phyloP scores from a whole-genome alignment of 2,888 invertebrate genomes.

The Steinernema carpocapsae region DNA sequence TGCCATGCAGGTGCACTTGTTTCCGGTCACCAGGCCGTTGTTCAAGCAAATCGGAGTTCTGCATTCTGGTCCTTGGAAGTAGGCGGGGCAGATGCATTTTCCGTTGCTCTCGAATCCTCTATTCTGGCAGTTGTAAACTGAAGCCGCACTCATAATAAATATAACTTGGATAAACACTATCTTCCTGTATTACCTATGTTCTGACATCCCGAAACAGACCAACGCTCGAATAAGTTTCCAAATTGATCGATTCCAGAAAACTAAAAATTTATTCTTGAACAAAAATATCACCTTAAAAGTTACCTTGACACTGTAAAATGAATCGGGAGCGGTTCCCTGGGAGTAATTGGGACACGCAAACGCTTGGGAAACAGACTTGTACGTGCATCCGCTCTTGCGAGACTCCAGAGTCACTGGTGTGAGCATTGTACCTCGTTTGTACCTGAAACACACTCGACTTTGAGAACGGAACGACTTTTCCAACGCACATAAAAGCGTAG shows the following conservation, averaged over 20 bases:
- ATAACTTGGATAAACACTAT: background rate
- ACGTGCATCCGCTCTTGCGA: constrained; percentile 28
- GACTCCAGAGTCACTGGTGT: constrained; percentile 28
- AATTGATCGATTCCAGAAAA: constrained; percentile 63
- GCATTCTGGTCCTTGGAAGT: constrained; percentile 44
- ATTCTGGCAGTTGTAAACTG: constrained; percentile 43
- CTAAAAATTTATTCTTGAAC: constrained; percentile 38
- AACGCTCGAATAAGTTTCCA: constrained; percentile 61
- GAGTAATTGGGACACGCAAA: constrained; percentile 52
- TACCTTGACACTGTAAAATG: constrained; percentile 46
- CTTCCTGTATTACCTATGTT: constrained; percentile 33
- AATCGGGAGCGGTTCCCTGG: constrained; percentile 34
- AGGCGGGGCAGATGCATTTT: constrained; percentile 52
- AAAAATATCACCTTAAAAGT: background rate
- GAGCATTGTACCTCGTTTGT: constrained; percentile 35
- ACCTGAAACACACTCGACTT: constrained; percentile 36
- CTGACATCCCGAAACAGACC: constrained; percentile 50
- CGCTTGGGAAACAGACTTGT: constrained; percentile 47
- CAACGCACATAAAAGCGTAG: constrained; percentile 50
- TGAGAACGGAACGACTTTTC: background rate
- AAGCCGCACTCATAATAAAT: constrained; percentile 40
- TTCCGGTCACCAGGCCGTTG: constrained; percentile 46
- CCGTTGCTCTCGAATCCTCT: constrained; percentile 57
- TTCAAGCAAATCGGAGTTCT: constrained; percentile 55
- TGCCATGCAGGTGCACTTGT: constrained; percentile 49